Evolutionary conservation across 2,797 vertebrate species (phyloP).

Genomic region (Phalanger gymnotis): DNA sequence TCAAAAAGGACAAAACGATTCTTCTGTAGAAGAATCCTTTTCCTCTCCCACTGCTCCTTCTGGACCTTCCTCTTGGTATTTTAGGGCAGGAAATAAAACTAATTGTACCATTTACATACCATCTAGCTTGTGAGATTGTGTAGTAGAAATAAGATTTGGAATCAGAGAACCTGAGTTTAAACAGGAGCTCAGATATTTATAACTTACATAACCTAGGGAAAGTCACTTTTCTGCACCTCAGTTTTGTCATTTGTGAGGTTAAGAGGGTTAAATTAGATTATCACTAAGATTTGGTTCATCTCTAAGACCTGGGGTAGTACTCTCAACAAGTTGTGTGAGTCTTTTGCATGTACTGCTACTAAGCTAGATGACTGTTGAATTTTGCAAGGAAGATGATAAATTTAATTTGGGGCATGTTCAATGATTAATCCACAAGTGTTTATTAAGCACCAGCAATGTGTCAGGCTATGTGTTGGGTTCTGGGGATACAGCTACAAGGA

Average conservation of each 20-base stretch:
- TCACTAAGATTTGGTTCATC: neutral
- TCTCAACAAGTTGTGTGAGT: neutral
- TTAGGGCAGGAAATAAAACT: neutral
- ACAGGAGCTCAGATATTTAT: neutral
- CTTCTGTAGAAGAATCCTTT: neutral
- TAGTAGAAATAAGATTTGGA: neutral
- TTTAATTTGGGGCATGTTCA: neutral
- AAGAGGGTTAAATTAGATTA: neutral
- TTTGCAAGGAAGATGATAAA: neutral
- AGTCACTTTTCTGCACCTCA: neutral
- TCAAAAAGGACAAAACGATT: neutral
- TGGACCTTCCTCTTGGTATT: neutral
- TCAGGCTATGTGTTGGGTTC: neutral
- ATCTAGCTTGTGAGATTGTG: neutral
- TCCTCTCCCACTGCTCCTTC: neutral
- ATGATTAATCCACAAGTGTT: neutral
- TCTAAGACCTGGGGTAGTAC: neutral
- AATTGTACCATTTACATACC: neutral
- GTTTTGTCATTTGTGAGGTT: neutral
- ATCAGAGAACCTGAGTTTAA: neutral
- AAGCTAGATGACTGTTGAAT: neutral
- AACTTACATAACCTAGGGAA: neutral
- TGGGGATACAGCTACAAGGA: neutral
- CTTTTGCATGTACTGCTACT: neutral
- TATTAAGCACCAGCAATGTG: neutral